A percentile compares a stretch with the other conserved stretches of the same genome.
Evolutionary conservation across 1,140 invertebrate genomes (phyloP).

Genomic region (Aphelinus certus): DNA sequence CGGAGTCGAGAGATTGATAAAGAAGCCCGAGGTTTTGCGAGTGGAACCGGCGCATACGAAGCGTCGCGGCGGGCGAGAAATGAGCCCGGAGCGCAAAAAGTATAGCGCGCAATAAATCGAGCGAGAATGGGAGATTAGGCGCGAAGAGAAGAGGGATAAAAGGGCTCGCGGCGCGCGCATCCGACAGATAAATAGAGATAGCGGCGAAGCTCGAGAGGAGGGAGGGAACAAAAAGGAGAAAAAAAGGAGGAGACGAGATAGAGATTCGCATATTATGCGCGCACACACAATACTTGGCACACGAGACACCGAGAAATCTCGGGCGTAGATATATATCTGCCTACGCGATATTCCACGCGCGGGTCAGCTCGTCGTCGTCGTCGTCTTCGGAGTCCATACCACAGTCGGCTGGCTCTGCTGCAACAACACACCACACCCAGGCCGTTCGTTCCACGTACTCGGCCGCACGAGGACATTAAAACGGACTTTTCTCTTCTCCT

Average conservation of each 20-base stretch:
- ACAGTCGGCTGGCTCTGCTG: not conserved
- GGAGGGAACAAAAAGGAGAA: not conserved
- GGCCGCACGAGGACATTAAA: too few species aligned
- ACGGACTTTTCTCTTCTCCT: too few species aligned
- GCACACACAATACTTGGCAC: constrained; percentile 20
- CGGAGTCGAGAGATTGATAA: too few species aligned
- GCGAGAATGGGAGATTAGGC: constrained; percentile 23
- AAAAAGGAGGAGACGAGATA: constrained; percentile 11
- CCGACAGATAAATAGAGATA: constrained; percentile 34
- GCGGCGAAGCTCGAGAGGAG: not conserved
- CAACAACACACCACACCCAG: constrained; percentile 14
- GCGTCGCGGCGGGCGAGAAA: too few species aligned
- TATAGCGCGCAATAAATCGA: constrained; percentile 15
- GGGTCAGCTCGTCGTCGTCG: not conserved
- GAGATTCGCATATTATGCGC: constrained; percentile 23
- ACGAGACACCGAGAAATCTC: not conserved
- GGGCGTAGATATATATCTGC: constrained; percentile 4
- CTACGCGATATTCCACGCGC: constrained; percentile 9
- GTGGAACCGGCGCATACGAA: too few species aligned
- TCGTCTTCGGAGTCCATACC: not conserved
- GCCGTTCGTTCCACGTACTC: too few species aligned
- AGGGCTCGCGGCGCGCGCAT: not conserved
- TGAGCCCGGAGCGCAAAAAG: not conserved
- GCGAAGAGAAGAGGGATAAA: not conserved
- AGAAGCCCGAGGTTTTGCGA: too few species aligned